Conservation (phyloP, 2,113 vertebrate genomes). For the Saimiri boliviensis region DNA sequence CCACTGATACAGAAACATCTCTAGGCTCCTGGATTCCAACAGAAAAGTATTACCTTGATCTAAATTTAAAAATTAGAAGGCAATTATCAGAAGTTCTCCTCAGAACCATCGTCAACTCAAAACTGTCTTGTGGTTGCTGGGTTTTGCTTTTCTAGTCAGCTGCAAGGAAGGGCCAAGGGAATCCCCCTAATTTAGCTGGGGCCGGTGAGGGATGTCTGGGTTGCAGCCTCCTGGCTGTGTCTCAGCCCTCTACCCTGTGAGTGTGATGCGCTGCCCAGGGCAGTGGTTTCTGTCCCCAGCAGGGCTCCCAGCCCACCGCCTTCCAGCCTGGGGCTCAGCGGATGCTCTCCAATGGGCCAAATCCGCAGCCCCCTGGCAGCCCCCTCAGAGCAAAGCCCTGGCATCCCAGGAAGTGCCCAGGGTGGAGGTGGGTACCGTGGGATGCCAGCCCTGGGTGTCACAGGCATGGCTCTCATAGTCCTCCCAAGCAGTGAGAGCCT, state of each 20-base stretch:
- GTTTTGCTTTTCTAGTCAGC: background rate
- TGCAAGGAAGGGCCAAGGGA: background rate
- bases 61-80: slow-evolving; percentile 15
- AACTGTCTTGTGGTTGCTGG: background rate
- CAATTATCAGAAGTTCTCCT: background rate
- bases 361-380: background rate
- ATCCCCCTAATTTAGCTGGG: no score
- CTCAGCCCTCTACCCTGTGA: background rate
- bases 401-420: accelerated
- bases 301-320: background rate
- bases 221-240: accelerated
- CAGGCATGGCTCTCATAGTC: background rate
- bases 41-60: background rate
- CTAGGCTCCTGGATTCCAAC: background rate
- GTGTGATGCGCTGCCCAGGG: background rate
- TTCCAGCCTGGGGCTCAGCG: background rate
- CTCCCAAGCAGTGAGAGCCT: background rate
- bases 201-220: accelerated
- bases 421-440: accelerated
- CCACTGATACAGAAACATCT: background rate
- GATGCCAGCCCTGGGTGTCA: background rate
- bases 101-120: background rate
- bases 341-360: background rate
- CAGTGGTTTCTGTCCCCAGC: background rate
- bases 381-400: background rate